A percentile compares a stretch with the other conserved stretches of the same genome.
These are phyloP conservation scores for Dyspetes luteomarginatus DNA, from an alignment of 2,888 invertebrate genomes.

Conservation along the genomic window DNA sequence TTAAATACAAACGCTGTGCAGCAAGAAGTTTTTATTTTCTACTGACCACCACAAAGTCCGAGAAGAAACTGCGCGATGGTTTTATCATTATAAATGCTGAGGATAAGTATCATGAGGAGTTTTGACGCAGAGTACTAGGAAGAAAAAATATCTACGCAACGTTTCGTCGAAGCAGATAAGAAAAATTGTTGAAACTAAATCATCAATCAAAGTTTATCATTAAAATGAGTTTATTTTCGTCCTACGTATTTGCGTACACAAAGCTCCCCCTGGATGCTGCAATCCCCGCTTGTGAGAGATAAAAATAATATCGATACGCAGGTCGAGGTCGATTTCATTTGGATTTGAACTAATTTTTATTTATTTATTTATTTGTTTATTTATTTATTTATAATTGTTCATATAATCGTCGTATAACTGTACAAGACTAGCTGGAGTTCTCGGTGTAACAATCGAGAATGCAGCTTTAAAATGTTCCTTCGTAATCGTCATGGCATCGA, in stretches of 20 bases:
- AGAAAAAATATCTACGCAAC: not conserved
- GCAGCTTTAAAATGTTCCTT: constrained; percentile 90
- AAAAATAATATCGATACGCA: not conserved
- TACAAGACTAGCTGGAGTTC: constrained; percentile 89
- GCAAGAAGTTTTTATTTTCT: not conserved
- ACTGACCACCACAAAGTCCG: not conserved
- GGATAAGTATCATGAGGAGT: not conserved
- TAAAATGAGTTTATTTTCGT: not conserved
- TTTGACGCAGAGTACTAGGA: not conserved
- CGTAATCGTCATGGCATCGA: constrained; percentile 87
- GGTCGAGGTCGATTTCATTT: no score
- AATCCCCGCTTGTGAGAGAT: not conserved
- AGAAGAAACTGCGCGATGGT: not conserved
- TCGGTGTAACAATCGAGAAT: constrained; percentile 88
- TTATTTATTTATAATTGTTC: constrained; percentile 75
- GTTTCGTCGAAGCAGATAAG: not conserved
- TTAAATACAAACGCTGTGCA: not conserved
- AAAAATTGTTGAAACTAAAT: not conserved
- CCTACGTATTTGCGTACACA: not conserved
- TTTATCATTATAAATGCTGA: not conserved
- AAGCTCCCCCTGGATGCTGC: not conserved
- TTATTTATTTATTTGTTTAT: not conserved
- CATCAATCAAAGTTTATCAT: constrained; percentile 3
- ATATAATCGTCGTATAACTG: constrained; percentile 89
- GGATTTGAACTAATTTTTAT: no score